Base-by-base conservation (phyloP, 2,797 vertebrate genomes). In the Myotis vivesi region DNA sequence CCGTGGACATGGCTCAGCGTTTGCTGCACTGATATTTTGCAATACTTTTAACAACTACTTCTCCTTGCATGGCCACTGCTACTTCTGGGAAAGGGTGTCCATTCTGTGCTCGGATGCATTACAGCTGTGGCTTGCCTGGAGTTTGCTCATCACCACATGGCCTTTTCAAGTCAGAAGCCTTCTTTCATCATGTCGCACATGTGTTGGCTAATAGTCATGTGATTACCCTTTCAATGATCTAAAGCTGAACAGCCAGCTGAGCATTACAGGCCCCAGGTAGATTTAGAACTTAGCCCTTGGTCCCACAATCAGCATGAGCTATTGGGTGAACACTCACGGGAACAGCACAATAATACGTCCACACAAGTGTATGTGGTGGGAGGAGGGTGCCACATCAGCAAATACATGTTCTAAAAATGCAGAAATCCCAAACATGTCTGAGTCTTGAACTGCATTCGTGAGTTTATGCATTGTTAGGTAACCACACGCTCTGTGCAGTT, bases 31-130 rank as follows among this genome's bases (percentile, higher is more conserved):
- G 23, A 23, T 66, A 71, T 81, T 95, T 83, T 91, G 84, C 41
- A 73, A 91, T 55, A 57, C n/a, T 73, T 94, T 59, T 49, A 76
- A 87, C 8, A 84, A 68, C 25, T 17, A 44, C 75, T 92, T 86
- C 68, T 46, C n/a, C 10, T 22, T 41, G 51, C 8, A 46, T 30
- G 55, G n/a, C 41, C 25, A 2, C 51, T 10, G 20, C 23, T 59
- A 3, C 77, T 92, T 73, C 79, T 36, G 46, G 69, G 38, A 82
- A 91, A 22, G 51, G 15, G 15, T 10, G 10, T 46, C n/a, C 4
- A 2, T 36, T 72, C 28, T 3, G 7, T 0, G n/a, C 28, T 84
- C 41, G 16, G 76, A 86, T 36, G 28, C 8, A 19, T 41, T 33
- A 25, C 22, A 55, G 19, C 9, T 23, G 30, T 1, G 13, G 12